phyloP scores from a whole-genome alignment of 2,113 vertebrate species.

The Oreotrochilus melanogaster region DNA sequence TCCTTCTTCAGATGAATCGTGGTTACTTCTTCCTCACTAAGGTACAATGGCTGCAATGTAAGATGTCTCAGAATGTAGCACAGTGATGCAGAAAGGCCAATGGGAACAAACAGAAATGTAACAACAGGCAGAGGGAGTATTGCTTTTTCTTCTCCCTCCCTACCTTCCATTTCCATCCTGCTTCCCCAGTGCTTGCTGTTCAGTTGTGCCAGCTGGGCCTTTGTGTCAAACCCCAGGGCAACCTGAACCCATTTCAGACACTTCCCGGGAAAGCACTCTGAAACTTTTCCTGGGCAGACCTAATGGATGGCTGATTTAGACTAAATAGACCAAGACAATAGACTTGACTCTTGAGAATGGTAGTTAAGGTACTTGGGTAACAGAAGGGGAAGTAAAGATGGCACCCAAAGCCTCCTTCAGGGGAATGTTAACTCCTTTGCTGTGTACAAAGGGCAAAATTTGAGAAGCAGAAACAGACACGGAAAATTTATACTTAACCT shows the following conservation, averaged over 20 bases:
- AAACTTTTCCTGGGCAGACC: neutral
- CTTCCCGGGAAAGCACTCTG: neutral
- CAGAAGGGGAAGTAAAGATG: neutral
- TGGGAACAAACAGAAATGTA: neutral
- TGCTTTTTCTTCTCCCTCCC: neutral
- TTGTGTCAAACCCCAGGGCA: neutral
- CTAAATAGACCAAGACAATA: neutral
- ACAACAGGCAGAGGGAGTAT: neutral
- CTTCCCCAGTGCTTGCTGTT: neutral
- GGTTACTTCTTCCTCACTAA: neutral
- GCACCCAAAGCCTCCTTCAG: neutral
- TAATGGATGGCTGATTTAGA: neutral
- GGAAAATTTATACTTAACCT: neutral
- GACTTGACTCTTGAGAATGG: neutral
- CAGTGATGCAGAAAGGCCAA: neutral
- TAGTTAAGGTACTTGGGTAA: neutral
- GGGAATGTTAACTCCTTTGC: neutral
- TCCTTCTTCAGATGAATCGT: neutral
- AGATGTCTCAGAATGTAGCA: neutral
- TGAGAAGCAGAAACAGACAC: neutral
- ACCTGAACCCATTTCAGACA: neutral
- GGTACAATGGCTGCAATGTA: neutral
- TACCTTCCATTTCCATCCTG: neutral
- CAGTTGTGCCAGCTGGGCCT: neutral
- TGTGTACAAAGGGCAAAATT: neutral